These are phyloP conservation scores for Venusia cambrica DNA, from an alignment of 2,888 invertebrate species.

Conservation along the genomic window DNA sequence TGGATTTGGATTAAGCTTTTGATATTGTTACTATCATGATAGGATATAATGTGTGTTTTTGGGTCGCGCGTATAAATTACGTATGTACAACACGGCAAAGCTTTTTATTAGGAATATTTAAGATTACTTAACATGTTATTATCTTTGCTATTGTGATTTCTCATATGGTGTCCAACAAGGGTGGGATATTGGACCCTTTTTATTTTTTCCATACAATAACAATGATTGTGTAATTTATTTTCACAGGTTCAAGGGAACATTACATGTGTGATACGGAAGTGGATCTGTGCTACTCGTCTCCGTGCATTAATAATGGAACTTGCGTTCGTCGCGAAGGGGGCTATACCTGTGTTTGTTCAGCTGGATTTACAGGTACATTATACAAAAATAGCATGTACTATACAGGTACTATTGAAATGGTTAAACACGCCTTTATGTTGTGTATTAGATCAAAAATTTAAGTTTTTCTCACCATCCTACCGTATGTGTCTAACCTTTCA, in stretches of 20 bases:
- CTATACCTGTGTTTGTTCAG: constrained; percentile 92
- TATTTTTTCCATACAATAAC: background rate
- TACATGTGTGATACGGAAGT: constrained; percentile 98
- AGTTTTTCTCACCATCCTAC: no score
- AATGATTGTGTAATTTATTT: constrained; percentile 1
- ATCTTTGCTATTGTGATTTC: background rate
- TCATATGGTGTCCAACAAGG: constrained; percentile 12
- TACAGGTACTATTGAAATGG: no score
- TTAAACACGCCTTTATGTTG: no score
- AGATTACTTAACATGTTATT: no score
- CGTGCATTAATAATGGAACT: constrained; percentile 93
- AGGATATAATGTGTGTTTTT: background rate
- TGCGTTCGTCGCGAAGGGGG: constrained; percentile 94
- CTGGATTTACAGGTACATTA: constrained; percentile 86
- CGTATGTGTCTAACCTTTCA: no score
- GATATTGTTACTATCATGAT: background rate
- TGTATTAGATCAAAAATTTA: no score
- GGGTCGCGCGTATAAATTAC: no score
- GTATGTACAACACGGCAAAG: no score
- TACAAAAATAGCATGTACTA: no score
- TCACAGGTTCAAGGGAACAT: constrained; percentile 89
- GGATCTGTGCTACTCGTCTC: constrained; percentile 97
- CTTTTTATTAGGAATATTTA: no score
- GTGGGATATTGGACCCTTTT: constrained; percentile 4
- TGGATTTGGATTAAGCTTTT: constrained; percentile 7